Evolutionary conservation across 2,888 invertebrate species (phyloP).

Genomic region (Metellina segmentata): DNA sequence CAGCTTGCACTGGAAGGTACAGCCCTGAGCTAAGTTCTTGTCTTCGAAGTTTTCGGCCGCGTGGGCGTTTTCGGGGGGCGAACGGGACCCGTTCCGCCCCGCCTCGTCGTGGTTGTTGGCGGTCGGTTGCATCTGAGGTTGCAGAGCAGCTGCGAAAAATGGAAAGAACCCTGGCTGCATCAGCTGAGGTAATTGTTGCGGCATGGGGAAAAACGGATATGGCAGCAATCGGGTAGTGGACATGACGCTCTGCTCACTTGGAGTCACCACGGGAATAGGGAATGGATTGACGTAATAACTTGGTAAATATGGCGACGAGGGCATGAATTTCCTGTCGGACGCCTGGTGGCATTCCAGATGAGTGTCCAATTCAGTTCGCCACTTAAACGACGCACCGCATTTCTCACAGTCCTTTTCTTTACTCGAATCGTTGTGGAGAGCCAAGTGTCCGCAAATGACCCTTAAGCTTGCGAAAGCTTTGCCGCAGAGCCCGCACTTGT

Average conservation of each 20-base stretch:
- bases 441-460: conserved; percentile 76
- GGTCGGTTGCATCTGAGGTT: conserved; percentile 10
- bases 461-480: conserved; percentile 78
- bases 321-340: conserved; percentile 65
- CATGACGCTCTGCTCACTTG: conserved; percentile 65
- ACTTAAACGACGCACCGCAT: conserved; percentile 78
- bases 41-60: conserved; percentile 75
- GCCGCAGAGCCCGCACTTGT: conserved; percentile 78
- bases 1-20: conserved; percentile 79
- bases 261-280: conserved; percentile 72
- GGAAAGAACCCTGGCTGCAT: conserved; percentile 74
- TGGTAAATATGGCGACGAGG: conserved; percentile 64
- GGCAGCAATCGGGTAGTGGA: conserved; percentile 64
- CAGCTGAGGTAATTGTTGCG: conserved; percentile 73
- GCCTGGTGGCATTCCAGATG: conserved; percentile 78
- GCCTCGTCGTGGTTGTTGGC: conserved; percentile 37
- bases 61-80: conserved; percentile 67
- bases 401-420: conserved; percentile 78
- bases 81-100: conserved; percentile 18
- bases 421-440: conserved; percentile 71
- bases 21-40: conserved; percentile 50
- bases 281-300: conserved; percentile 73
- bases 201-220: conserved; percentile 74
- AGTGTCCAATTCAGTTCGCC: conserved; percentile 76
- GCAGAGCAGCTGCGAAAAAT: conserved; percentile 66